Evolutionary conservation across 2,888 invertebrate species (phyloP), one percentile per base, ranked within the genome.

Genomic region (Vanessa cardui): DNA sequence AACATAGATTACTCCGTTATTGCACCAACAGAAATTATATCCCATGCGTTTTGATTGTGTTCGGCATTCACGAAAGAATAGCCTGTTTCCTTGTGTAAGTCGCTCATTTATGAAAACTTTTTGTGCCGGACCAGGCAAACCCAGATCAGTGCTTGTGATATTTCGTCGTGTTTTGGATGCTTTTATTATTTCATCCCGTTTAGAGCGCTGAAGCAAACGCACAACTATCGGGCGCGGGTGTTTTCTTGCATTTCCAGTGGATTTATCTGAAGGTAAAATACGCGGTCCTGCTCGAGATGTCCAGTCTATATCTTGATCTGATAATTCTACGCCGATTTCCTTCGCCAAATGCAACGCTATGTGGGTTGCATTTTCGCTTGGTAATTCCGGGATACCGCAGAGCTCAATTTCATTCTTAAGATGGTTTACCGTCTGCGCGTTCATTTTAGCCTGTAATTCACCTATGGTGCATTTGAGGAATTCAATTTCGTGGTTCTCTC

Each of bases 391-490:
- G 5, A 67, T 46, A 5, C 67, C 67, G 26, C 56, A 44, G n/a
- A 63, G 6, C 31, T 67, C 67, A 7, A 67, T 49, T 31, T 67
- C 67, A 18, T 67, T 62, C 26, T 44, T 49, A 7, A 67, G 50
- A 15, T 58, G 12, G 31, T 49, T 49, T 50, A 59, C 58, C 2
- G 52, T 45, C 5, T 67, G 67, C 9, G n/a, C 15, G 16, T 62
- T 58, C 12, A 67, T 31, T 46, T 59, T 50, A 5, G 15, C 9
- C 20, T 67, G 58, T 3, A 67, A 31, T 16, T 62, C 46, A 8
- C 15, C 7, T 9, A 62, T 26, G 2, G 26, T 58, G n/a, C 20
- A 3, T 26, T 59, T 58, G 1, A 67, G 39, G 12, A 20, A 15
- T 12, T 62, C 58, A 2, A 62, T 20, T 33, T 66, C 49, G 0